Evolutionary conservation across 1,140 invertebrate species (phyloP).

Genomic region (Hesperophylax magnus): DNA sequence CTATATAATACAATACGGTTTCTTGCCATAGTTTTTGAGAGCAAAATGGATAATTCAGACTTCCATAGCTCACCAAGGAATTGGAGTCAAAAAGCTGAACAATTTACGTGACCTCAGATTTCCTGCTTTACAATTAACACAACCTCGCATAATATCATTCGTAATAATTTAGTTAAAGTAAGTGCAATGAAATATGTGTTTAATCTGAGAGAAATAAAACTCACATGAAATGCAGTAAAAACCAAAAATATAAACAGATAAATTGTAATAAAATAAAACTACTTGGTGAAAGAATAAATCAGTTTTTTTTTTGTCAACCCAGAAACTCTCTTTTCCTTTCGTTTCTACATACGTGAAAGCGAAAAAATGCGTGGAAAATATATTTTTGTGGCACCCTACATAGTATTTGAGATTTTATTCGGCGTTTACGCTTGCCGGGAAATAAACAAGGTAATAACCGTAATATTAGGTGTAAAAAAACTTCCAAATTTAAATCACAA

Average conservation of each 20-base stretch:
- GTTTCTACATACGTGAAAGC: not conserved
- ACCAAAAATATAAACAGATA: not conserved
- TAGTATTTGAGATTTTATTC: constrained; percentile 19
- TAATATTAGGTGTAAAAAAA: constrained; percentile 21
- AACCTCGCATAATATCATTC: too few relatives aligned
- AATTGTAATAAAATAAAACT: not conserved
- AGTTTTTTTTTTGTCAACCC: not conserved
- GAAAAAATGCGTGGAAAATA: not conserved
- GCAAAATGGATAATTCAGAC: too few relatives aligned
- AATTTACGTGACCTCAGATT: too few relatives aligned
- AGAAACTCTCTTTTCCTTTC: not conserved
- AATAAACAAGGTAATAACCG: constrained; percentile 24
- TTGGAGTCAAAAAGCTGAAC: too few relatives aligned
- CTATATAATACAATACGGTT: too few relatives aligned
- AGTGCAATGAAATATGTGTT: too few relatives aligned
- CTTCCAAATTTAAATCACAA: constrained; percentile 6
- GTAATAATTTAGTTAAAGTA: too few relatives aligned
- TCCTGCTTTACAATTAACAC: too few relatives aligned
- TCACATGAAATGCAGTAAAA: too few relatives aligned
- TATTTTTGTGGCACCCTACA: not conserved
- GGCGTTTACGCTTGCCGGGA: not conserved
- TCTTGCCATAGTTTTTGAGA: too few relatives aligned
- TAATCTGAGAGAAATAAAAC: too few relatives aligned
- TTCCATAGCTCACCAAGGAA: too few relatives aligned
- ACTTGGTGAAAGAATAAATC: not conserved